These are phyloP conservation scores for Trichosurus vulpecula DNA, from an alignment of 2,797 vertebrate species.

Conservation along the genomic window DNA sequence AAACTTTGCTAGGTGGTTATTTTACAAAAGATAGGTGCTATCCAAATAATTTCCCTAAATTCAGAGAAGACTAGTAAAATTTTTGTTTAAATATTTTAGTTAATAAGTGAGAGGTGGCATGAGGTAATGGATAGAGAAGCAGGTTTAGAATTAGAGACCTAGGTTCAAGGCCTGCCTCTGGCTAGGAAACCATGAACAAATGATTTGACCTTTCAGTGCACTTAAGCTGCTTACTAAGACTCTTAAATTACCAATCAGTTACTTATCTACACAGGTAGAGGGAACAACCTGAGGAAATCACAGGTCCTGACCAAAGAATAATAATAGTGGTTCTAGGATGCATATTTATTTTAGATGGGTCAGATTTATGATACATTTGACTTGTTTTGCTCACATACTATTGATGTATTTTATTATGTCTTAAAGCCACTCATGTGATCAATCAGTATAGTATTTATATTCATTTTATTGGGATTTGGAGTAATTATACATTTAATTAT, in stretches of 20 bases:
- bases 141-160: background rate
- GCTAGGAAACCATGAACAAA: background rate
- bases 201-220: background rate
- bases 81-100: background rate
- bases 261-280: background rate
- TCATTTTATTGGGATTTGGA: background rate
- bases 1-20: background rate
- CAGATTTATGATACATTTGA: background rate
- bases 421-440: background rate
- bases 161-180: background rate
- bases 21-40: background rate
- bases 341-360: background rate
- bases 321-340: background rate
- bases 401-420: background rate
- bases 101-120: background rate
- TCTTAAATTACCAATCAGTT: background rate
- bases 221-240: background rate
- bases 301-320: background rate
- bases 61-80: background rate
- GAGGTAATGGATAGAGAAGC: background rate
- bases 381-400: background rate
- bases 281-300: background rate
- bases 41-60: background rate
- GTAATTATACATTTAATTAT: background rate
- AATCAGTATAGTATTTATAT: background rate